Percentiles rank a stretch among this genome's conserved stretches.
Evolutionary conservation across 2,888 invertebrate species (phyloP).

Genomic region (Mantis religiosa): DNA sequence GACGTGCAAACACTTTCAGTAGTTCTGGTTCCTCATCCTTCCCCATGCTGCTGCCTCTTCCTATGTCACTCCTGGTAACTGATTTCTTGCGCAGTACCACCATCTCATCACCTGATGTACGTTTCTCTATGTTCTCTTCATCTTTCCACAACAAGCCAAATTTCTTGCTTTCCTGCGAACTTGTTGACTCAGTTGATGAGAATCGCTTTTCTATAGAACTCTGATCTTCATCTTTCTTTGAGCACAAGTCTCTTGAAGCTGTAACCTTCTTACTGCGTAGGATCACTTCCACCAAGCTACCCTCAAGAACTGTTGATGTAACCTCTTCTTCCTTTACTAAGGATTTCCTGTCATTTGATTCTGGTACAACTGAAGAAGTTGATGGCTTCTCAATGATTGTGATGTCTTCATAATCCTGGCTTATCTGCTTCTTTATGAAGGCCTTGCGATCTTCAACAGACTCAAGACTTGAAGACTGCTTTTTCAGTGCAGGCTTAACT

Average conservation of each 20-base stretch:
- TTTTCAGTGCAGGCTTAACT: slow-evolving; percentile 50
- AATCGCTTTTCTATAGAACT: not conserved
- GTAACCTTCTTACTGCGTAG: not conserved
- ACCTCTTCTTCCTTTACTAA: not conserved
- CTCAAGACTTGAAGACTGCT: slow-evolving; percentile 55
- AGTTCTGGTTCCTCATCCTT: slow-evolving; percentile 72
- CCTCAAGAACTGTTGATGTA: not conserved
- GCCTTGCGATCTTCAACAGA: slow-evolving; percentile 40
- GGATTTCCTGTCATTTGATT: not conserved
- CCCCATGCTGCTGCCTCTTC: slow-evolving; percentile 44
- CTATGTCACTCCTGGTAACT: slow-evolving; percentile 38
- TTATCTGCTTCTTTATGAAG: slow-evolving; percentile 10
- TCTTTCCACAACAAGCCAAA: not conserved
- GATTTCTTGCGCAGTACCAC: slow-evolving; percentile 58
- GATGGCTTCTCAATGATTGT: slow-evolving; percentile 18
- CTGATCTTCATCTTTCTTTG: slow-evolving; percentile 11
- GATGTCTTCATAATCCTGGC: slow-evolving; percentile 21
- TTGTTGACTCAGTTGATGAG: not conserved
- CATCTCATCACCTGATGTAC: slow-evolving; percentile 38
- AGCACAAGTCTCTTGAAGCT: not conserved
- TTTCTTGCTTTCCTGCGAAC: not conserved
- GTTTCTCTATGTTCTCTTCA: not conserved
- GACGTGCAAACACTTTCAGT: slow-evolving; percentile 75
- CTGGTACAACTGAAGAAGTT: not conserved
- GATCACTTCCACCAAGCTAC: not conserved